Evolutionary conservation across 1,140 invertebrate genomes (phyloP).

Genomic region (Drosophila bocqueti): DNA sequence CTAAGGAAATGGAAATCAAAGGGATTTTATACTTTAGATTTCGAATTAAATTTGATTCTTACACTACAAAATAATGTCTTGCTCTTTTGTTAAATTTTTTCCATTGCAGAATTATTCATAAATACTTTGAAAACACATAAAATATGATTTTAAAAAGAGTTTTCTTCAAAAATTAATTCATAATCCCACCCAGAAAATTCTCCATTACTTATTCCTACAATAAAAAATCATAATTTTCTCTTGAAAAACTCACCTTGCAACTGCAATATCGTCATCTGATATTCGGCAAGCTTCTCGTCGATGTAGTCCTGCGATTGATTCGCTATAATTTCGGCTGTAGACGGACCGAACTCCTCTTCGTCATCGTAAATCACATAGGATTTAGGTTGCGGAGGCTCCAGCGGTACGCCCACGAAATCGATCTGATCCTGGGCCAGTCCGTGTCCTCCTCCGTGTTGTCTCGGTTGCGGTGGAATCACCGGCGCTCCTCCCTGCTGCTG

Average conservation of each 20-base stretch:
- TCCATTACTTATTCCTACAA: not conserved
- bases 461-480: slow-evolving; percentile 70
- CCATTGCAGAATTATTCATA: not conserved
- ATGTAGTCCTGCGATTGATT: slow-evolving; percentile 97
- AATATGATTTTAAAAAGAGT: not conserved
- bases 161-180: not conserved
- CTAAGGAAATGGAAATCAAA: not conserved
- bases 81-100: not conserved
- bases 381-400: slow-evolving; percentile 88
- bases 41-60: too few relatives aligned
- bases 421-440: slow-evolving; percentile 70
- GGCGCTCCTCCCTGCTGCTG: slow-evolving; percentile 61
- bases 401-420: slow-evolving; percentile 87
- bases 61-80: not conserved
- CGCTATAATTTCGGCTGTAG: slow-evolving; percentile 96
- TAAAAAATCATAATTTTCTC: too few relatives aligned
- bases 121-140: not conserved
- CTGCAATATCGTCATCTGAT: slow-evolving; percentile 95
- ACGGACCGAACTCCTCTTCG: slow-evolving; percentile 90
- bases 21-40: not conserved
- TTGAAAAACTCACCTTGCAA: slow-evolving; percentile 90
- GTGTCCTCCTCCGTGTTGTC: slow-evolving; percentile 77
- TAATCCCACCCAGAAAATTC: not conserved
- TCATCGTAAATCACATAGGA: slow-evolving; percentile 87
- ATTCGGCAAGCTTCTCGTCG: slow-evolving; percentile 96